Evolutionary conservation across 1,140 invertebrate species (phyloP).

Genomic region (Drosophila rhopaloa): DNA sequence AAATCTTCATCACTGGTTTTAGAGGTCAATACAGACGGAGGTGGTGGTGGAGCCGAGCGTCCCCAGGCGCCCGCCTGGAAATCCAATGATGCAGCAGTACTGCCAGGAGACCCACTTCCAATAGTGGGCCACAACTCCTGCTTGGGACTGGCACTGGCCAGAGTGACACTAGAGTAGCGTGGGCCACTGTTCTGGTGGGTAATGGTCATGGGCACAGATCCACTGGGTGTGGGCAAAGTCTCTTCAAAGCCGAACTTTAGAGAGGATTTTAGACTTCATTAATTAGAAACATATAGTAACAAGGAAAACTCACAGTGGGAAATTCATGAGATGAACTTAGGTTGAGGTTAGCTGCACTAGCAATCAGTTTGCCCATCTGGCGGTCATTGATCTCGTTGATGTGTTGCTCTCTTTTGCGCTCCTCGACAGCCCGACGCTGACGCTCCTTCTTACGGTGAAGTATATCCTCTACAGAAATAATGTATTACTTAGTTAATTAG

Average conservation of each 20-base stretch:
- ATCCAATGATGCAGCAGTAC: conserved; percentile 17
- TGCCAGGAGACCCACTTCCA: conserved; percentile 44
- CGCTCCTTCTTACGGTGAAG: conserved; percentile 87
- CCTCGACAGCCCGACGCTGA: conserved; percentile 88
- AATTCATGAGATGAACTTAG: conserved; percentile 89
- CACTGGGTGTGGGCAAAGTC: conserved; percentile 54
- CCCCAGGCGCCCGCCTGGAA: conserved; percentile 66
- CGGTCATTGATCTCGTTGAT: conserved; percentile 90
- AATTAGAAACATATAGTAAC: not conserved
- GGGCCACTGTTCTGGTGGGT: conserved; percentile 11
- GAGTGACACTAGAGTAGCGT: conserved; percentile 45
- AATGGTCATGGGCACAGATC: conserved; percentile 40
- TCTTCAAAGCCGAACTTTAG: conserved; percentile 83
- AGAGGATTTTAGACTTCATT: not conserved
- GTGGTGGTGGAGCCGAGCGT: conserved; percentile 84
- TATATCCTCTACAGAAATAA: conserved; percentile 86
- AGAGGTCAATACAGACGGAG: not conserved
- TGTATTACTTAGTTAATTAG: not conserved
- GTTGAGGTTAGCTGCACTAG: conserved; percentile 85
- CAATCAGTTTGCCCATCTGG: conserved; percentile 87
- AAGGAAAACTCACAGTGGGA: conserved; percentile 84
- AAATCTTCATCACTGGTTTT: conserved; percentile 27
- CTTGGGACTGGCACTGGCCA: conserved; percentile 54
- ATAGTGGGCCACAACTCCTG: conserved; percentile 82
- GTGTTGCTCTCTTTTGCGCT: conserved; percentile 89